These are phyloP conservation scores for Seira musarum DNA, from an alignment of 2,888 invertebrate species.

Conservation along the genomic window DNA sequence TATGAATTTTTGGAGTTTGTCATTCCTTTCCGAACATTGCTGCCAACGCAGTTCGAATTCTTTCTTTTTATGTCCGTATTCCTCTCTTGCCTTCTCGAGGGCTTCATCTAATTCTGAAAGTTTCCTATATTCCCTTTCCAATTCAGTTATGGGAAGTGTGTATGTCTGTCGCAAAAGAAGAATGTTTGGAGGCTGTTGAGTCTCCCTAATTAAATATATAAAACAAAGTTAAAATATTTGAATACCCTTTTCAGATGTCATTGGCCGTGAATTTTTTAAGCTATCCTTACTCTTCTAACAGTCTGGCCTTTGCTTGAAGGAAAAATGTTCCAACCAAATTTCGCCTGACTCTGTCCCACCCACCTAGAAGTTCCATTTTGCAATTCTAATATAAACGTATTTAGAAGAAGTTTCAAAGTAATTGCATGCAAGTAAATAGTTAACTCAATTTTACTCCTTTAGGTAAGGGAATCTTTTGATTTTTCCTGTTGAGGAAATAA, in stretches of 20 bases:
- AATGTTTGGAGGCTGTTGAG: conserved; percentile 24
- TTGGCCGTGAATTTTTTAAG: too few relatives aligned
- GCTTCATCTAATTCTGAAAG: conserved; percentile 6
- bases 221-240: too few relatives aligned
- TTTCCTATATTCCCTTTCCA: conserved; percentile 36
- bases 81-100: conserved; percentile 23
- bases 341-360: conserved; percentile 41
- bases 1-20: conserved; percentile 7
- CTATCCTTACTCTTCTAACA: conserved; percentile 21
- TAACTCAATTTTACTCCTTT: too few relatives aligned
- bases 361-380: conserved; percentile 43
- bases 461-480: too few relatives aligned
- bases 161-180: conserved; percentile 25
- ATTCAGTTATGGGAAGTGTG: conserved; percentile 15
- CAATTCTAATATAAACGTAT: conserved; percentile 7
- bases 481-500: too few relatives aligned
- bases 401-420: too few relatives aligned
- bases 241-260: too few relatives aligned
- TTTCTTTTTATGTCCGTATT: conserved; percentile 28
- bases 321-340: conserved; percentile 48
- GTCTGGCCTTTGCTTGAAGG: conserved; percentile 20
- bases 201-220: conserved; percentile 13
- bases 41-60: conserved; percentile 43
- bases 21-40: conserved; percentile 34
- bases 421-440: too few relatives aligned